Base-by-base conservation (phyloP, 2,113 vertebrate species). In the Cyprinodon tularosa region DNA sequence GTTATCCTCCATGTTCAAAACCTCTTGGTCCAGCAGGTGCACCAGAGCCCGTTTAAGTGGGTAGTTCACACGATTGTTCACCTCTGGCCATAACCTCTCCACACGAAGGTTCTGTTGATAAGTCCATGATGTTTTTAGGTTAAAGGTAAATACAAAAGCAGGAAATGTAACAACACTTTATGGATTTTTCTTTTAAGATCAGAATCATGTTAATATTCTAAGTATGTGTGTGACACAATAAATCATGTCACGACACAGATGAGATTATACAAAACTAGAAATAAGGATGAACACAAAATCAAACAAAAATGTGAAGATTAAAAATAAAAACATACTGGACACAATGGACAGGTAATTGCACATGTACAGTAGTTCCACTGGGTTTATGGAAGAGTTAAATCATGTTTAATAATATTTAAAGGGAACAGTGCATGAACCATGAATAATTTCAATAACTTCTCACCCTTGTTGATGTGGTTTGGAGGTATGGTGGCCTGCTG, bases 51-150 rank as follows among this genome's bases (percentile, higher is more conserved):
- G 42, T 45, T 66, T 66, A 7, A 45, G 40, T 12, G 64, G 64
- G 29, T 45, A 66, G 42, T 66, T 66, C 42, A 45, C 64, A 45
- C 20, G 42, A 66, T 66, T 66, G 64, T 66, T 66, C 37, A 62
- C 64, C 64, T 66, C 42, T 45, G 64, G 42, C 64, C 42, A 66
- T 20, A 66, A 45, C 11, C 64, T 45, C 64, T 66, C 64, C 64
- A 66, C 64, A 45, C 12, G 42, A 45, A 66, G 64, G 64, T 66
- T 66, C 64, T 66, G 64, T 42, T 42, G 42, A 42, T 42, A 42
- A 42, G 42, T 42, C 42, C 9, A 42, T 42, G 42, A 45, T 66
- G 3, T 65, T 65, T 65, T 65, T n/a, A 65, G 63, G 20, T 65
- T 9, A 44, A 44, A 45, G 4, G 44, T 10, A 66, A 66, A 65